Evolutionary conservation across 2,888 invertebrate species (phyloP), one percentile per base, ranked within the genome.

Genomic region (Coelopa pilipes): DNA sequence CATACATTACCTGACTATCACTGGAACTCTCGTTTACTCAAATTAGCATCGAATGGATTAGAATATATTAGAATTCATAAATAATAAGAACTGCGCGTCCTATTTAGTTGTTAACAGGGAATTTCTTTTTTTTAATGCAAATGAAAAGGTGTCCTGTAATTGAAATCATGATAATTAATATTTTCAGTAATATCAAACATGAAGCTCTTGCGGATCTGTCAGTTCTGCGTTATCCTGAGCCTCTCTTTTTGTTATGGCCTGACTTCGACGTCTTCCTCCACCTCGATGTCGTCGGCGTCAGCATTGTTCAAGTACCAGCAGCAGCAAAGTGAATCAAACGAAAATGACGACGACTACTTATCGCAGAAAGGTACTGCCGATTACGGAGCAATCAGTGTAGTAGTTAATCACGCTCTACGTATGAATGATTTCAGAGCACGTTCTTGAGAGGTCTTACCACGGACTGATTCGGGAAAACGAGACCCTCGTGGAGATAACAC

Each of bases 391-490:
- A 2, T 7, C 34, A 34, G 34, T 34, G 34, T 34, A 34, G 34
- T 34, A 34, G 34, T 34, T 34, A 34, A 4, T 34, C 34, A 34
- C n/a, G 34, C 34, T 34, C 34, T 34, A 34, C 34, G 2, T 34
- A 34, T 34, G 34, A 2, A 34, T 74, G 34, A 59, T 79, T 79
- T 60, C 73, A 87, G 88, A 87, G 77, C 83, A 84, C 74, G 84
- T 87, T 85, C 90, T 94, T 60, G 95, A 96, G 84, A 94, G 94
- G 82, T 96, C 96, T 77, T 97, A 96, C 89, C 96, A 96, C 85
- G 97, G 96, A 53, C 90, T 97, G 87, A 95, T 97, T 83, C 93
- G 94, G 82, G 97, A 97, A 90, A 96, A 96, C 88, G 96, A 96
- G 88, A 95, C 96, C 70, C 89, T 94, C 80, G 96, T 97, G 80